Conservation (phyloP, 2,113 vertebrate genomes). For the Carlito syrichta region DNA sequence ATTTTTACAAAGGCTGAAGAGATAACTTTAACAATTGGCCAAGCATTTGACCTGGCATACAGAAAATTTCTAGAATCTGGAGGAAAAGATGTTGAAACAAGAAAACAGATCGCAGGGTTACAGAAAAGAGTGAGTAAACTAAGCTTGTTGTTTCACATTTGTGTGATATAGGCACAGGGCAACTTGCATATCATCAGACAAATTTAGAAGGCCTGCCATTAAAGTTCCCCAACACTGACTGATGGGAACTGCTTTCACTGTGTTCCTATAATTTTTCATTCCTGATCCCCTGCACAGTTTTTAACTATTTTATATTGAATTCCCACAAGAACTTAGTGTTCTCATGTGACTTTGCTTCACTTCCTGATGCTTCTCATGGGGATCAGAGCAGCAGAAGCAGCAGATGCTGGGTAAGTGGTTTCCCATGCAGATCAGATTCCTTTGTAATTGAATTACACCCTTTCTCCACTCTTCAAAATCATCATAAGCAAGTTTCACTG, state of each 20-base stretch:
- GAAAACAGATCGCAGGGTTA: conserved; percentile 96
- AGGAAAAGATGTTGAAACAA: conserved; percentile 98
- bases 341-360: conserved; percentile 79
- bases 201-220: conserved; percentile 58
- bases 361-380: conserved; percentile 80
- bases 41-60: conserved; percentile 98
- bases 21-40: conserved; percentile 98
- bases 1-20: conserved; percentile 91
- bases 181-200: conserved; percentile 52
- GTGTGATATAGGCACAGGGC: conserved; percentile 34
- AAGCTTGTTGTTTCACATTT: neutral
- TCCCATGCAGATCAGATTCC: conserved; percentile 75
- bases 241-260: conserved; percentile 57
- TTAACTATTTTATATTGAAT: conserved; percentile 77
- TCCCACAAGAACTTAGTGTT: conserved; percentile 77
- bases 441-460: conserved; percentile 57
- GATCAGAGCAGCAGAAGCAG: conserved; percentile 79
- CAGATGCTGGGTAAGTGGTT: conserved; percentile 79
- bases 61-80: conserved; percentile 99
- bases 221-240: conserved; percentile 54
- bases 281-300: conserved; percentile 68
- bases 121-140: conserved; percentile 93
- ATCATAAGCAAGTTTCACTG: conserved; percentile 58
- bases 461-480: conserved; percentile 52
- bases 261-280: conserved; percentile 70